Conservation (phyloP, 2,888 invertebrate genomes). For the Arrhopalites spinosus region DNA sequence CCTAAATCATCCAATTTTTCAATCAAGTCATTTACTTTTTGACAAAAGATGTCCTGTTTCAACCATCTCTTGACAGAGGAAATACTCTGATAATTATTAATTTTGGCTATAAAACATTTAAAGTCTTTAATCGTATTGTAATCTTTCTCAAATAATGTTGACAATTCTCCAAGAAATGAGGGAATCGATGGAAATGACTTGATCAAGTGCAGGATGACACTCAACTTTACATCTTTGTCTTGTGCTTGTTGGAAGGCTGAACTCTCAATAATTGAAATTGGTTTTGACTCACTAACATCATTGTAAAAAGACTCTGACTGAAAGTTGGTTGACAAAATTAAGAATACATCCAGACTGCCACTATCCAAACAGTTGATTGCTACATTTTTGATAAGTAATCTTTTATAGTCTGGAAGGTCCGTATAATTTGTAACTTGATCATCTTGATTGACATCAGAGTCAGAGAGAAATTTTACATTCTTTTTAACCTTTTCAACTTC, state of each 20-base stretch:
- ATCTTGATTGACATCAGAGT: neutral
- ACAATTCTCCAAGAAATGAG: slow-evolving; percentile 37
- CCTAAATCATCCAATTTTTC: slow-evolving; percentile 15
- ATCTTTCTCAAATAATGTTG: slow-evolving; percentile 40
- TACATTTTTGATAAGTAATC: slow-evolving; percentile 10
- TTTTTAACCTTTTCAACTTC: neutral
- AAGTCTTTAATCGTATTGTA: slow-evolving; percentile 30
- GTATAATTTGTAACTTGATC: slow-evolving; percentile 2
- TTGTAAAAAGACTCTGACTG: slow-evolving; percentile 27
- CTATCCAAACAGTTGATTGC: neutral
- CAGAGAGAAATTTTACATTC: slow-evolving; percentile 10
- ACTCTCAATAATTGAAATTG: slow-evolving; percentile 4
- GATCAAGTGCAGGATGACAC: slow-evolving; percentile 42
- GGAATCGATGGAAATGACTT: slow-evolving; percentile 40
- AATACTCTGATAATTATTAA: slow-evolving; percentile 28
- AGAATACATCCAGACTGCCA: slow-evolving; percentile 1
- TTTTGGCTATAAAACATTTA: slow-evolving; percentile 39
- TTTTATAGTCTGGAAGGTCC: slow-evolving; percentile 13
- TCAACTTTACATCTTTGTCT: slow-evolving; percentile 26
- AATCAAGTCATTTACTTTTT: slow-evolving; percentile 1
- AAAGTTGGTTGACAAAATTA: slow-evolving; percentile 15
- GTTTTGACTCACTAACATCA: slow-evolving; percentile 10
- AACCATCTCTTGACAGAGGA: slow-evolving; percentile 43
- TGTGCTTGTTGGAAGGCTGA: slow-evolving; percentile 1
- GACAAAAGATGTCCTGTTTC: slow-evolving; percentile 40